Evolutionary conservation across 1,140 invertebrate genomes (phyloP).

Genomic region (Zelostemma sp.): DNA sequence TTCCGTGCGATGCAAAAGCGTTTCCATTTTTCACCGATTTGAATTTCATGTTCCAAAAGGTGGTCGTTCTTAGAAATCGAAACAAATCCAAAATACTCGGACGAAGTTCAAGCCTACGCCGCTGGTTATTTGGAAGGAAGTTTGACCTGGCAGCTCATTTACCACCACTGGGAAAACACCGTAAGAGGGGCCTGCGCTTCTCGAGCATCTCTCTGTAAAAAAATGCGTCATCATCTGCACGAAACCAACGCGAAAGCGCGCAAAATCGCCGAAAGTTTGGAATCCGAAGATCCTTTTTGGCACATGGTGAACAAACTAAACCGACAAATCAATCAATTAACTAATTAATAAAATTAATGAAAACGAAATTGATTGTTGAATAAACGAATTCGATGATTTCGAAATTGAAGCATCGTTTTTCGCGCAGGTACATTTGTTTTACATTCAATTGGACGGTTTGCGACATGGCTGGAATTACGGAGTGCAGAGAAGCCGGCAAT

Average conservation of each 20-base stretch:
- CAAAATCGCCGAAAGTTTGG: constrained; percentile 68
- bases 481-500: constrained; percentile 74
- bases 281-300: constrained; percentile 79
- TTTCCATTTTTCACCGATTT: no score
- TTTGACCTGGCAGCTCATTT: constrained; percentile 84
- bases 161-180: constrained; percentile 85
- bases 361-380: no score
- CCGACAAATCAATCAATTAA: no score
- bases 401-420: no score
- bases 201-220: constrained; percentile 77
- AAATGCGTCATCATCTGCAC: constrained; percentile 76
- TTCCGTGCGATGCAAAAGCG: no score
- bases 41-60: constrained; percentile 60
- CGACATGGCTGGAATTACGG: constrained; percentile 78
- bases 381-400: no score
- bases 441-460: constrained; percentile 78
- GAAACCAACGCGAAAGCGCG: constrained; percentile 77
- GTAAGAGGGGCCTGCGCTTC: constrained; percentile 78
- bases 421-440: constrained; percentile 76
- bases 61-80: constrained; percentile 87
- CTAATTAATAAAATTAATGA: no score
- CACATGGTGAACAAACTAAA: no score
- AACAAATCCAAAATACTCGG: constrained; percentile 78
- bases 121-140: constrained; percentile 92
- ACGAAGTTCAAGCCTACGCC: constrained; percentile 86